These are phyloP conservation scores for Drosophila eohydei DNA, from an alignment of 2,888 invertebrate species.

Conservation along the genomic window DNA sequence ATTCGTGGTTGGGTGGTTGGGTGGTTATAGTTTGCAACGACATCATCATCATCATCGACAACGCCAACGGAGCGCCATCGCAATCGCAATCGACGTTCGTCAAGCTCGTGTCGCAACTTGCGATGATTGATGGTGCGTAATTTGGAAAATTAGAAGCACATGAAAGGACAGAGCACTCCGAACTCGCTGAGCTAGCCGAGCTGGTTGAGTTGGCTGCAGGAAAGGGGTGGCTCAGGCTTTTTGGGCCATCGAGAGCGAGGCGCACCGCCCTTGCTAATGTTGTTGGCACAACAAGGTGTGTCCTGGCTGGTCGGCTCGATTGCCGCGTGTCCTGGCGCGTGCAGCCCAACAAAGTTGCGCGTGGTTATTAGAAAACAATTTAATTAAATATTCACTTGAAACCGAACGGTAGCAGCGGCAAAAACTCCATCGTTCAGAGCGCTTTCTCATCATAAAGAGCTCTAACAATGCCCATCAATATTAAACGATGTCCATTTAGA, in stretches of 20 bases:
- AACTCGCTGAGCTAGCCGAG: conserved; percentile 1
- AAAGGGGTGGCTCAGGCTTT: conserved; percentile 69
- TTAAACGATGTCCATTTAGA: conserved; percentile 78
- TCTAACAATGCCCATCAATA: conserved; percentile 74
- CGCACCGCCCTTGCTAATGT: conserved; percentile 71
- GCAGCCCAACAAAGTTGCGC: conserved; percentile 68
- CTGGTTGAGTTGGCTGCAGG: conserved; percentile 2
- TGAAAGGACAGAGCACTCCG: conserved; percentile 32
- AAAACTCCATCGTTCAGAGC: conserved; percentile 30
- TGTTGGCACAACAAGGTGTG: conserved; percentile 83
- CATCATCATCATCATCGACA: conserved; percentile 26
- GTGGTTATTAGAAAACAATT: conserved; percentile 84
- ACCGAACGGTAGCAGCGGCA: conserved; percentile 53
- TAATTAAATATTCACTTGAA: conserved; percentile 84
- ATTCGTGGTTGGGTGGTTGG: conserved; percentile 40
- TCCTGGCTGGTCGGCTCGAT: conserved; percentile 56
- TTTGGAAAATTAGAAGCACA: conserved; percentile 81
- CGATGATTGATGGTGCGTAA: conserved; percentile 83
- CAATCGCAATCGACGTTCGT: conserved; percentile 67
- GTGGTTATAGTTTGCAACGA: conserved; percentile 54
- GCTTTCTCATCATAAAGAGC: conserved; percentile 70
- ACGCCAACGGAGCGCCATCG: conserved; percentile 37
- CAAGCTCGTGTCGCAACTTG: conserved; percentile 70
- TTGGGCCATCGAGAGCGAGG: conserved; percentile 51
- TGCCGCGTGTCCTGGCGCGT: conserved; percentile 69